Base-by-base conservation (phyloP, 2,888 invertebrate species). In the Dolichomitus sp. region DNA sequence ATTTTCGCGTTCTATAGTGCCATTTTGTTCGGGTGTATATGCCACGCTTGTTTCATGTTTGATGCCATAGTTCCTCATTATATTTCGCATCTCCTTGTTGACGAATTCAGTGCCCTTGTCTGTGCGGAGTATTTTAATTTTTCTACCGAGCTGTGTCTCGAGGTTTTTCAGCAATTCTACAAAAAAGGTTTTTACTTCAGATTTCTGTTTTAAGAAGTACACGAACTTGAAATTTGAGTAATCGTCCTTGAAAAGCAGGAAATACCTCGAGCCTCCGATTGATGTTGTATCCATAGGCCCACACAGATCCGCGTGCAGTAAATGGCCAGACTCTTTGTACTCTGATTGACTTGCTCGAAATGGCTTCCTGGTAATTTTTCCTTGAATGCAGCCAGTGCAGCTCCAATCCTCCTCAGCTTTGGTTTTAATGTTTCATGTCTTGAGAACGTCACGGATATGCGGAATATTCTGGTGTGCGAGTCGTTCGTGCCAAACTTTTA, bases 21-120 rank as follows among this genome's bases (percentile, higher is more conserved):
- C 45, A 45, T 45, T 45, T 11, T 45, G 45, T 14, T 45, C 45
- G 14, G 12, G 45, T 11, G 45, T 5, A 45, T 45, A 45, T 3
- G 45, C 19, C 0, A 23, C 59, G 12, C 77, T 74, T 37, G 5
- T 79, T 27, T 81, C 66, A 54, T 87, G 86, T 9, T 23, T 19
- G 1, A 86, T 79, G 48, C 83, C 80, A 5, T 54, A 17, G 33
- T 57, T 12, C 40, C 23, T 17, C n/a, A 54, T 65, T 7, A 65
- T 17, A 19, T 45, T 65, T 17, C 37, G 37, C 54, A 83, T 40
- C 2, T 80, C 68, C 27, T 57, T 11, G 52, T 86, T 85, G 11
- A 57, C 27, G 27, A 85, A 86, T 42, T 85, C 85, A 6, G 76
- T 12, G 0, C 85, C 84, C 4, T 85, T 79, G n/a, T 86, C 85